Base-by-base conservation (phyloP, 2,797 vertebrate genomes). In the Thamnophis elegans region DNA sequence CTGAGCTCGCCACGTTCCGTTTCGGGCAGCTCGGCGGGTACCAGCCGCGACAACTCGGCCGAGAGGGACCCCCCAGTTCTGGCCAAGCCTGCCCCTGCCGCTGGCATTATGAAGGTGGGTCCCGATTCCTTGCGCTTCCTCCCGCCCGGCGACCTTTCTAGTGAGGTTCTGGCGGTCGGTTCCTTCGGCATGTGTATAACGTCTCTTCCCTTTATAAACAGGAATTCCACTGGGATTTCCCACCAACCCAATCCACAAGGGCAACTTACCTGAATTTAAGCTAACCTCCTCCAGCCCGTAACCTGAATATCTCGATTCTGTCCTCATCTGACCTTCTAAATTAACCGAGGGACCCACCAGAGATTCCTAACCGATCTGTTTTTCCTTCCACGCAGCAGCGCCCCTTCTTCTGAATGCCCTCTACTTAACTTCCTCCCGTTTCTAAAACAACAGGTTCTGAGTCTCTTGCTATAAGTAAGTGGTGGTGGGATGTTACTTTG, bases 61-160 rank as follows among this genome's bases (percentile, higher is more conserved):
- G 97, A 97, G 88, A 94, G 97, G 68, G 96, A 93, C 93, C 96
- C 94, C 92, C 92, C 92, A 32, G 62, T 87, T 93, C 91, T 94
- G 92, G 68, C 55, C 68, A 85, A 87, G 56, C n/a, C 91, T 93
- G 94, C 90, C 32, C 94, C 95, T 90, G 95, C 96, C 32, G 94
- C 95, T 60, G 95, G 97, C 92, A 97, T 97, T 92, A 97, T 97
- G 97, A 97, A 97, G 96, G 97, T 97, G 96, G 95, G 96, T 96
- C 60, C 47, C 60, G 2, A 13, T 20, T 51, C 28, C 55, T 20
- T n/a, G 8, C 9, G 73, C 20, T 1, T 16, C n/a, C 73, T 87
- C 16, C 5, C 22, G 26, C 36, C 28, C 56, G 10, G 85, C 60
- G n/a, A 36, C 53, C 47, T 68, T 25, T 22, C 20, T 58, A 11